Evolutionary conservation across 2,113 vertebrate species (phyloP), one percentile per base, ranked within the genome.

Genomic region (Sinocyclocheilus maitianheensis): DNA sequence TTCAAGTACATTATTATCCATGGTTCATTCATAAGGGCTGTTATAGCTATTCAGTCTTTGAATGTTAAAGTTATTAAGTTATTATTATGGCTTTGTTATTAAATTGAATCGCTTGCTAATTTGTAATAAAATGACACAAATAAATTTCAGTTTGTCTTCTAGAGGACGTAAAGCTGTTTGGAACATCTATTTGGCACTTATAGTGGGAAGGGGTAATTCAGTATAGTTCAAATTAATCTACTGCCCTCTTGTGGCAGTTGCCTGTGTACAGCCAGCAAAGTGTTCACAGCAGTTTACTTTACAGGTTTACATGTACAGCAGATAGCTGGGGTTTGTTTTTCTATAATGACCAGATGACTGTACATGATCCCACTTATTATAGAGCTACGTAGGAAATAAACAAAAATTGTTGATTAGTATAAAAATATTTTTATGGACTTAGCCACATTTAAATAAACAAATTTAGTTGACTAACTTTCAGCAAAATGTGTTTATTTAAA

Each of bases 171-270:
- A 51, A 6, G 18, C 9, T 20, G 26, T 2, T 77, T 78, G 51
- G 10, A 22, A 40, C 1, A 79, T 37, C 34, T n/a, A 16, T 34
- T 53, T 37, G 8, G 69, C 13, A 77, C 13, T 51, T 53, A 2
- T 20, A 40, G 5, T 5, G 26, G 20, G 43, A 48, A 65, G 14
- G n/a, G 8, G 13, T 40, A 48, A 5, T 81, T 63, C 1, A 79
- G 10, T 2, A 18, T 20, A 13, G 51, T 77, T 62, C 2, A 81
- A 48, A 5, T 65, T 3, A 80, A 65, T 48, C 37, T 80, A 81
- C 79, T 65, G 79, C 79, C 79, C n/a, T 65, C 79, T 67, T 48
- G 60, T 81, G 79, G 78, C 40, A 18, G n/a, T 18, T 48, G n/a
- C 13, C 60, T 48, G 26, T 10, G 30, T 80, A 3, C 72, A 76